Evolutionary conservation across 2,797 vertebrate species (phyloP), one percentile per base, ranked within the genome.

Genomic region (Gila robusta): DNA sequence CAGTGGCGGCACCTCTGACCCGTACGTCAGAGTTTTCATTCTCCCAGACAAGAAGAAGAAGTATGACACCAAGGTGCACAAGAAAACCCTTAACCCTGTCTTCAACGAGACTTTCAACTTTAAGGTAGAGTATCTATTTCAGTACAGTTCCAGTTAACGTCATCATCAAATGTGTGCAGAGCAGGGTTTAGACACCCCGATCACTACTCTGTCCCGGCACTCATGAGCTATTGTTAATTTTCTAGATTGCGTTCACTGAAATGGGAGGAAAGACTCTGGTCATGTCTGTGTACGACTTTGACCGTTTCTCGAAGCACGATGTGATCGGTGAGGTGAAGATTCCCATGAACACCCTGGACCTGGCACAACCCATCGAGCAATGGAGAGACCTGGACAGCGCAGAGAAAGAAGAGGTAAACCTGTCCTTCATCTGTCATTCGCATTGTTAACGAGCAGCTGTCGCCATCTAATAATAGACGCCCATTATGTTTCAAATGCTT

Each of bases 11-110:
- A 99, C 98, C 12, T 99, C 98, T 0, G 98, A 99, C 90, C 98
- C 98, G 0, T 99, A 99, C 0, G 98, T 99, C 88, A 99, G 98
- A 90, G 96, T 99, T 88, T 98, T 96, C 82, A 95, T 99, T 70
- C 96, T 99, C 71, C 98, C 98, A 0, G 98, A 99, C 94, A 99
- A 99, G 94, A 99, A 99, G 94, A 99, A 99, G 88, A 99, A 99
- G 91, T 98, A 92, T 0, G 98, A 99, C 94, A 99, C 98, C 88
- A 99, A 99, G 93, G 98, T 99, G 79, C 98, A 99, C 91, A 97
- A 98, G 93, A 99, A 99, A 94, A 99, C 98, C 0, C 96, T 99
- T 79, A 99, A 99, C 88, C 98, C 98, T 0, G 96, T 96, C 91
- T 99, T 99, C 95, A 99, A 99, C 0, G 98, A 99, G 91, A 97